Conservation (phyloP, 2,797 vertebrate genomes). For the Cirrhinus mrigala region DNA sequence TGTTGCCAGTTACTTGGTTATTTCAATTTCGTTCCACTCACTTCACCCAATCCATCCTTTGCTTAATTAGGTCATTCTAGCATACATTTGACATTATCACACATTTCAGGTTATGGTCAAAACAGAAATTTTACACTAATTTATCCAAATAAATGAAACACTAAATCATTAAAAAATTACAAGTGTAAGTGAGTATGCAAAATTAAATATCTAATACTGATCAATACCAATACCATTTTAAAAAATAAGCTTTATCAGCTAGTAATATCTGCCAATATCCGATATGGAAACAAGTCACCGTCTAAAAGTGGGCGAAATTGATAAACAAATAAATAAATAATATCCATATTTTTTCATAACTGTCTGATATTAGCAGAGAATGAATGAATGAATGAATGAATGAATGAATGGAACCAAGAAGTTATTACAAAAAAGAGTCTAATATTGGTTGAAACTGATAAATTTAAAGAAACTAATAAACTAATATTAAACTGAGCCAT, state of each 20-base stretch:
- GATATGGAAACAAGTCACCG: background rate
- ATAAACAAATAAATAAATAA: background rate
- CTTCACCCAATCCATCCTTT: slow-evolving; percentile 14
- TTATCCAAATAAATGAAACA: background rate
- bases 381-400: background rate
- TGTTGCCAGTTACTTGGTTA: slow-evolving; percentile 14
- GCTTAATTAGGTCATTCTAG: slow-evolving; percentile 46
- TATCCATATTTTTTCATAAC: background rate
- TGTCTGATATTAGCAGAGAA: background rate
- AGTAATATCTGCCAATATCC: background rate
- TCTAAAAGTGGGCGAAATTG: background rate
- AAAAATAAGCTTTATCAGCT: background rate
- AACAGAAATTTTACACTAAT: background rate
- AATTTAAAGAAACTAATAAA: background rate
- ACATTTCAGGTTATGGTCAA: background rate
- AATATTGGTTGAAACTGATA: background rate
- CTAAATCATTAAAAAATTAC: background rate
- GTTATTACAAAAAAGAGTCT: too few species aligned
- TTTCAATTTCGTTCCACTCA: background rate
- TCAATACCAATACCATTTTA: background rate
- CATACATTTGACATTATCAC: slow-evolving; percentile 26
- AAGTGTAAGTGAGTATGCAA: background rate
- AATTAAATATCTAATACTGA: background rate
- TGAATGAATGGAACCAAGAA: too few species aligned
- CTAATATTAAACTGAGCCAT: background rate